Base-by-base conservation (phyloP, 2,797 vertebrate genomes). In the Enteromius afrohamiltoni region DNA sequence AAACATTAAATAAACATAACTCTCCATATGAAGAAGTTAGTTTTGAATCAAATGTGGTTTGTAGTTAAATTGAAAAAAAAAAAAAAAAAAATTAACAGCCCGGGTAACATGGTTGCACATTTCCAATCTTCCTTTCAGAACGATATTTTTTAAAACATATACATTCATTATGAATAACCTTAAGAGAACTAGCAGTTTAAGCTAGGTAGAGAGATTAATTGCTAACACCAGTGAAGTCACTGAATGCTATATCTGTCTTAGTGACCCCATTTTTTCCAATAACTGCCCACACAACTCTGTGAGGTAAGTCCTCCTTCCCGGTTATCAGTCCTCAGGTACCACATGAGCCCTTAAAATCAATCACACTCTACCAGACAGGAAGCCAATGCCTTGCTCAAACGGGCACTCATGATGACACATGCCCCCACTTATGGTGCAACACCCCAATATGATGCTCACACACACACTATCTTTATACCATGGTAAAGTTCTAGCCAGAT, bases 361-460 rank as follows among this genome's bases (percentile, higher is more conserved):
- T 85, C 83, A 86, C 31, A 85, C 62, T 78, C 19, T 11, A 83
- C 29, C 69, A 77, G 69, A 77, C 67, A 81, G 65, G 80, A 70
- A 82, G 79, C 77, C 79, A 65, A 85, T 78, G 71, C 51, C 75
- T 85, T 45, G 55, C 80, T 79, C 19, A 80, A 86, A 70, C 70
- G 73, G 71, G 65, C 62, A 84, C 53, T 70, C 74, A 69, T 76
- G 68, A 89, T 88, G 86, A 86, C 85, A 88, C 86, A 88, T 79
- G 69, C 67, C 53, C 70, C 67, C 37, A 78, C 31, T 77, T 71
- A 83, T 70, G 34, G 47, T 77, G 47, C 60, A 65, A 82, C 37
- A 60, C 34, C 45, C 70, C 29, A 55, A 80, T 62, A 14, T 71
- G n/a, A 45, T 16, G 69, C 85, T 69, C 60, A 19, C 60, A 45